Conservation (phyloP, 1,140 invertebrate species). For the Stegodyphus mimosarum region DNA sequence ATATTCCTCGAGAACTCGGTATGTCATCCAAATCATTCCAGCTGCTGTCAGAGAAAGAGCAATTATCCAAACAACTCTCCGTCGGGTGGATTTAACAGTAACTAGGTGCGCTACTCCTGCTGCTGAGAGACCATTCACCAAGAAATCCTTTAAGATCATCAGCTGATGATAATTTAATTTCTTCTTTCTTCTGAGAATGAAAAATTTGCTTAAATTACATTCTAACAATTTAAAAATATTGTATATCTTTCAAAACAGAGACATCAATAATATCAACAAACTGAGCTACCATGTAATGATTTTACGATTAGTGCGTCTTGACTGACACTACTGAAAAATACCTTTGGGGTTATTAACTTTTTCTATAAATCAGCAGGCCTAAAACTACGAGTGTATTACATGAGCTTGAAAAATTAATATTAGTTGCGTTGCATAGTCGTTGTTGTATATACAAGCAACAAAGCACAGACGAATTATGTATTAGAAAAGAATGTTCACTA, state of each 20-base stretch:
- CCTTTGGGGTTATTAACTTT: no score
- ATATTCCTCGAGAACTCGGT: slow-evolving; percentile 28
- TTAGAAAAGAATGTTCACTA: no score
- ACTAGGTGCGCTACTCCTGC: slow-evolving; percentile 27
- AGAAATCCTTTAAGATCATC: slow-evolving; percentile 15
- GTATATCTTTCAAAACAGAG: not conserved
- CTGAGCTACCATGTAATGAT: not conserved
- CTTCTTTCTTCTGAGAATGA: not conserved
- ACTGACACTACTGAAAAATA: no score
- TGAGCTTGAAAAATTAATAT: no score
- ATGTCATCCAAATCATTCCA: slow-evolving; percentile 21
- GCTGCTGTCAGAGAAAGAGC: not conserved
- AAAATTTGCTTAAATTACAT: not conserved
- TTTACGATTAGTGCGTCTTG: no score
- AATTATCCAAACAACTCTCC: slow-evolving; percentile 9
- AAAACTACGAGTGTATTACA: no score
- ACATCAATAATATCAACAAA: not conserved
- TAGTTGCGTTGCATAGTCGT: no score
- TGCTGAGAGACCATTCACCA: slow-evolving; percentile 7
- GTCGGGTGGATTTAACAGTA: not conserved
- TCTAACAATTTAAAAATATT: not conserved
- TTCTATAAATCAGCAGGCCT: no score
- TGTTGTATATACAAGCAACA: no score
- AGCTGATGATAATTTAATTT: not conserved
- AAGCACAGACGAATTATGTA: no score